These are phyloP conservation scores for Sisyra terminalis DNA, from an alignment of 2,888 invertebrate genomes.

Conservation along the genomic window DNA sequence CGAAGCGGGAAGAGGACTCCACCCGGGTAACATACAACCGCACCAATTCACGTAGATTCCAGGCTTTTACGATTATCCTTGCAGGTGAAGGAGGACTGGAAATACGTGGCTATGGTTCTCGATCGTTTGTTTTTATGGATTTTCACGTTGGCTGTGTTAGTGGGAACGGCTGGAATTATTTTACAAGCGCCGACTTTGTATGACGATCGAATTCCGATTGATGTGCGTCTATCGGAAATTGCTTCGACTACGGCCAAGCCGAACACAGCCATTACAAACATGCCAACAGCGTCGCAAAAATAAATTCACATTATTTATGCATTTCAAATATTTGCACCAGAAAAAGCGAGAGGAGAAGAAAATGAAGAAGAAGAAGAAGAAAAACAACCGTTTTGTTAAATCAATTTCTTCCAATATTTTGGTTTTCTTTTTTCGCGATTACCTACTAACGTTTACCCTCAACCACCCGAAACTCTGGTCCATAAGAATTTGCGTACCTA, in stretches of 20 bases:
- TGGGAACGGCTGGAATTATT: constrained; percentile 88
- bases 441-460: too few relatives aligned
- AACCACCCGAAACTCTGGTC: too few relatives aligned
- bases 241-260: constrained; percentile 80
- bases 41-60: background rate
- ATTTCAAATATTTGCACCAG: too few relatives aligned
- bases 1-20: constrained; percentile 80
- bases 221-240: constrained; percentile 76
- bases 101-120: constrained; percentile 95
- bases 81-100: constrained; percentile 95
- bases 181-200: constrained; percentile 89
- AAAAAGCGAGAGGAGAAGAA: too few relatives aligned
- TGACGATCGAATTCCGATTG: constrained; percentile 78
- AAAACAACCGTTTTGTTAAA: too few relatives aligned
- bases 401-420: too few relatives aligned
- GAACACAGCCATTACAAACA: constrained; percentile 31
- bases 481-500: too few relatives aligned
- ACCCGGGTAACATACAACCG: constrained; percentile 49
- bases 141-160: constrained; percentile 87
- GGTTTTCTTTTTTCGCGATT: too few relatives aligned
- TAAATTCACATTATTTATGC: too few relatives aligned
- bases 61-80: constrained; percentile 8
- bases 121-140: constrained; percentile 95
- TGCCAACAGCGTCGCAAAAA: background rate
- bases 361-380: too few relatives aligned